Percentiles rank a stretch among this genome's conserved stretches.
Conservation (phyloP, 2,797 vertebrate genomes). For the Dryobates pubescens region DNA sequence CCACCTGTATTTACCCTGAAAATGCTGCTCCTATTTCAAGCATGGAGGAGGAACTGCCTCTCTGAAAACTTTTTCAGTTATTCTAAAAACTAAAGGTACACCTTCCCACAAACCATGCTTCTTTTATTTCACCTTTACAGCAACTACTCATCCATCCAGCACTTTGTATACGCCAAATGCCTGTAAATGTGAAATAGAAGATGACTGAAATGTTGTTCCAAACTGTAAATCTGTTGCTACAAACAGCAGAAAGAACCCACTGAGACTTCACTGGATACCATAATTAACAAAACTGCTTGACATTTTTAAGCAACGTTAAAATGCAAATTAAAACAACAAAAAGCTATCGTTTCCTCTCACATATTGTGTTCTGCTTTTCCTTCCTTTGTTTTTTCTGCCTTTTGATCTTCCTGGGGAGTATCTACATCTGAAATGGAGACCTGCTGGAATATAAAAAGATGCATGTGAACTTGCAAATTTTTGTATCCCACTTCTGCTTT, state of each 20-base stretch:
- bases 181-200: neutral
- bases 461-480: neutral
- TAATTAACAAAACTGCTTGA: neutral
- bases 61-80: neutral
- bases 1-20: neutral
- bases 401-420: neutral
- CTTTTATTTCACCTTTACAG: neutral
- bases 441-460: conserved; percentile 38
- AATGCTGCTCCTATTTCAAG: neutral
- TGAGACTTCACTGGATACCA: neutral
- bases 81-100: neutral
- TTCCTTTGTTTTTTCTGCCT: neutral
- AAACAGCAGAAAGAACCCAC: neutral
- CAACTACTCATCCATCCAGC: neutral
- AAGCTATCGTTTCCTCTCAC: conserved; percentile 48
- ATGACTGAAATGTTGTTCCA: neutral
- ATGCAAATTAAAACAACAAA: neutral
- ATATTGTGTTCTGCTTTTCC: neutral
- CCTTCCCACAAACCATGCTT: neutral
- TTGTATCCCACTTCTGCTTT: neutral
- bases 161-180: neutral
- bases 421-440: neutral
- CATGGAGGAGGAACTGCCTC: neutral
- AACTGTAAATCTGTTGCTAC: neutral
- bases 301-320: neutral